Conservation (phyloP, 2,113 vertebrate species). For the Tichodroma muraria region DNA sequence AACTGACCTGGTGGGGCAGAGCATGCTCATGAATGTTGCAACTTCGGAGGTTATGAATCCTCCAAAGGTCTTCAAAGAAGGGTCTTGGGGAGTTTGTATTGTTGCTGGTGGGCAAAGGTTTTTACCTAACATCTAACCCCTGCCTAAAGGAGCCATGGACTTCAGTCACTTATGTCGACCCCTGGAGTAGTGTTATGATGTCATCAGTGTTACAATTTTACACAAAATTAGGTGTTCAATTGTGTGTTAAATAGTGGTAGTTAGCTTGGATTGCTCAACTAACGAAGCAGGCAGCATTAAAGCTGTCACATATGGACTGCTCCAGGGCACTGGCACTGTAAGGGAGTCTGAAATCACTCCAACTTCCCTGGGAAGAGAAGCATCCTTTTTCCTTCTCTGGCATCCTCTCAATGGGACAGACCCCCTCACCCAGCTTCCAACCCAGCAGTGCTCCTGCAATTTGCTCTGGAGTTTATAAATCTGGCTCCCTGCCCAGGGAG, state of each 20-base stretch:
- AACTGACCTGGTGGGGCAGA: background rate
- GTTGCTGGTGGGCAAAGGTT: background rate
- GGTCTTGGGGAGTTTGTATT: background rate
- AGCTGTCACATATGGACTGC: constrained; percentile 47
- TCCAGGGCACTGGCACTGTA: constrained; percentile 7
- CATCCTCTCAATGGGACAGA: background rate
- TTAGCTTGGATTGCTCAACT: constrained; percentile 47
- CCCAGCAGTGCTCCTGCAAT: background rate
- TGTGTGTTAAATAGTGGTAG: constrained; percentile 70
- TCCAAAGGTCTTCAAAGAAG: background rate
- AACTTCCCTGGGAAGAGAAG: background rate
- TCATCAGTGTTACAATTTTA: constrained; percentile 71
- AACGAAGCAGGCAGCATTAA: constrained; percentile 64
- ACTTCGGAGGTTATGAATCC: background rate
- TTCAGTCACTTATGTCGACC: background rate
- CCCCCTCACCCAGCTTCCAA: background rate
- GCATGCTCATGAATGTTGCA: rapidly evolving
- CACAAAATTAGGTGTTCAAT: constrained; percentile 74
- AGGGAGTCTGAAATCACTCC: background rate
- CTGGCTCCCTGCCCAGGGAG: background rate
- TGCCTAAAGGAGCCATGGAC: background rate
- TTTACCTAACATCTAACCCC: background rate
- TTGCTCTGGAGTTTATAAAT: background rate
- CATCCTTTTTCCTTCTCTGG: background rate
- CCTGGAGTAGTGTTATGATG: constrained; percentile 49